phyloP scores from a whole-genome alignment of 2,797 vertebrate species.

The Synaphobranchus kaupii region DNA sequence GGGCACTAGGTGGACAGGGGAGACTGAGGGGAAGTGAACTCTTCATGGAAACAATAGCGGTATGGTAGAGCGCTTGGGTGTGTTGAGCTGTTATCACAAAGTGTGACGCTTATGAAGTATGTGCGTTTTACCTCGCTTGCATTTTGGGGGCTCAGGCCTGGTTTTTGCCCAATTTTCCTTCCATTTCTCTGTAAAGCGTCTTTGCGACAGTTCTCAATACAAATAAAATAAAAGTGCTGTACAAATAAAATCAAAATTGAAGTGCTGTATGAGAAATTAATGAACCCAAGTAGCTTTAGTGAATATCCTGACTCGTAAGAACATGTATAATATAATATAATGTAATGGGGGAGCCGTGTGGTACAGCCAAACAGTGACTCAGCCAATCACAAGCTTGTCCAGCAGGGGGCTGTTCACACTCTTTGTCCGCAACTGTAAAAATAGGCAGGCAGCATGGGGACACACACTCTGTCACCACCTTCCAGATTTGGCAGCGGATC shows the following conservation, averaged over 20 bases:
- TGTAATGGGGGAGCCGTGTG: neutral
- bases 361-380: neutral
- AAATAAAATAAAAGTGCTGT: too few relatives aligned
- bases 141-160: too few relatives aligned
- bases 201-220: too few relatives aligned
- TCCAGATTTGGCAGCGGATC: neutral
- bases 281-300: neutral
- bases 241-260: too few relatives aligned
- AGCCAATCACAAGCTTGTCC: neutral
- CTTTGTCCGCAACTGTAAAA: neutral
- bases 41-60: neutral
- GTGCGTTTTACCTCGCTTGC: too few relatives aligned
- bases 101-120: neutral
- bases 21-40: neutral
- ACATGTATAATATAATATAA: neutral
- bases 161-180: too few relatives aligned
- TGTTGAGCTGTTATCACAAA: neutral
- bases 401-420: neutral
- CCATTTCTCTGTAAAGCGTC: too few relatives aligned
- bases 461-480: neutral
- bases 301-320: neutral
- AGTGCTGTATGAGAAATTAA: neutral
- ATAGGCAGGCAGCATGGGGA: neutral
- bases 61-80: neutral
- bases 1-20: neutral